Evolutionary conservation across 2,113 vertebrate genomes (phyloP), one percentile per base, ranked within the genome.

Genomic region (Hippocampus zosterae): DNA sequence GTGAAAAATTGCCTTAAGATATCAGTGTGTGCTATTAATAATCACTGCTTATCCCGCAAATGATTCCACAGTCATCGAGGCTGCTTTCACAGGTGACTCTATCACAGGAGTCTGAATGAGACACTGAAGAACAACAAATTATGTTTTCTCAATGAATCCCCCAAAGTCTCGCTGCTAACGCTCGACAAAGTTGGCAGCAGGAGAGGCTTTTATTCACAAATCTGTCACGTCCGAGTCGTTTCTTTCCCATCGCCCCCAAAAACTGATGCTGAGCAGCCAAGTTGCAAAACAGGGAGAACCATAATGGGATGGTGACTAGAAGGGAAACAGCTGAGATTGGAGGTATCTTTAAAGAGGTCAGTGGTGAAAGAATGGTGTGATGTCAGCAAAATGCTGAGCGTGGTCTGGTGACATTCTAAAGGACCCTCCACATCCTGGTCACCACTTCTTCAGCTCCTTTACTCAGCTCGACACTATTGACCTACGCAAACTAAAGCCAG

Each of bases 181-280:
- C 82, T 89, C 88, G 93, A 94, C 92, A 94, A 94, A 94, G 88
- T 89, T 81, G 85, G 83, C 74, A 87, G 87, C 90, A 91, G 89
- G 86, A 74, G 84, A 89, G 83, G 68, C 37, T 70, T 81, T 82
- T 75, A 75, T 81, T 92, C 84, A 86, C 88, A 91, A 91, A 93
- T 94, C 91, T 91, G 89, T 93, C 93, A 94, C 83, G 75, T 74
- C 25, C 92, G 91, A 88, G 74, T 72, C 68, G 93, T 94, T 94
- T 93, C 93, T 96, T 95, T 94, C 93, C 91, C 95, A 93, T 94
- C 93, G 92, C 92, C 15, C 92, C 33, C 93, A 94, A 94, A 90
- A 95, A 91, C 94, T 94, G 93, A 91, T 94, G 93, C 92, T 90
- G 85, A 88, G 89, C 84, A 88, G 84, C 85, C 91, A 91, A 78